phyloP scores from a whole-genome alignment of 2,888 invertebrate genomes.

The Macrophya alboannulata region DNA sequence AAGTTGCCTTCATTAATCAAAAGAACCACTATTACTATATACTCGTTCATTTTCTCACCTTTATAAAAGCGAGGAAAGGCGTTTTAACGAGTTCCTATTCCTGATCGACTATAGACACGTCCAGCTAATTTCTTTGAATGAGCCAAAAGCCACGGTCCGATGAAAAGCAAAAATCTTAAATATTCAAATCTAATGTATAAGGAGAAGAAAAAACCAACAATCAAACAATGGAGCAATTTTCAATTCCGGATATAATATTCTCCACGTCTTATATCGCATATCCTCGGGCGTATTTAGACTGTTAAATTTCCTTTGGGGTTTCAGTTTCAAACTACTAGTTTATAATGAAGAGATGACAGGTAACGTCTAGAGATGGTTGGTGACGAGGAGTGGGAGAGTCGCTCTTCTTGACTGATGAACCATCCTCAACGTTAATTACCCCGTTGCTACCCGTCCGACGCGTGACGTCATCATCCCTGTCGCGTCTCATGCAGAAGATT shows the following conservation, averaged over 20 bases:
- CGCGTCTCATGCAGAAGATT: conserved; percentile 52
- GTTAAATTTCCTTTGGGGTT: conserved; percentile 9
- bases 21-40: conserved; percentile 34
- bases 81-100: conserved; percentile 24
- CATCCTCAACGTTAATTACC: conserved; percentile 68
- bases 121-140: background rate
- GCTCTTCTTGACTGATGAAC: conserved; percentile 74
- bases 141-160: background rate
- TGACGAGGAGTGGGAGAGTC: conserved; percentile 65
- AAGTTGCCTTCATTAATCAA: conserved; percentile 50
- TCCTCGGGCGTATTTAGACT: background rate
- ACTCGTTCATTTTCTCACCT: conserved; percentile 46
- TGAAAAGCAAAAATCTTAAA: background rate
- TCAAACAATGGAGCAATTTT: background rate
- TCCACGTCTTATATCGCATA: background rate
- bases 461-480: conserved; percentile 73
- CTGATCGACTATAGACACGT: background rate
- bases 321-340: conserved; percentile 11
- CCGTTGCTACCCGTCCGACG: conserved; percentile 72
- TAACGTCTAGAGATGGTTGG: conserved; percentile 67
- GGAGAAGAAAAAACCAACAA: background rate
- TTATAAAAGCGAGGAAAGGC: conserved; percentile 8
- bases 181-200: background rate
- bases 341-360: conserved; percentile 76
- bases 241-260: background rate